Evolutionary conservation across 1,140 invertebrate species (phyloP).

Genomic region (Cataglyphis hispanica): DNA sequence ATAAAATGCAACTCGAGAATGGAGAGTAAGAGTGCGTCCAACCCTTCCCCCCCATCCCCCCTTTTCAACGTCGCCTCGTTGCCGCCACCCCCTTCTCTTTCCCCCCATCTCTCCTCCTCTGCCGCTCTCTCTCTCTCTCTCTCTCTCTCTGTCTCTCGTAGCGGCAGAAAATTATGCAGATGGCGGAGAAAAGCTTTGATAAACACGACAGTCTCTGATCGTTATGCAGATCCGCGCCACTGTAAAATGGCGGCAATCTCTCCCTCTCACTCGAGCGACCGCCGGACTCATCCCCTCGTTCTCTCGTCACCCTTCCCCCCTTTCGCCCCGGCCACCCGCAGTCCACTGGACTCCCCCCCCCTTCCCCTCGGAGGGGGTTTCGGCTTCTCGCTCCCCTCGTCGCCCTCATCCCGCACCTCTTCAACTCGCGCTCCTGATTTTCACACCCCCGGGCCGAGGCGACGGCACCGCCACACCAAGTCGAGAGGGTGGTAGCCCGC

Average conservation of each 20-base stretch:
- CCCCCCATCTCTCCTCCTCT: conserved; percentile 5
- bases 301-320: conserved; percentile 53
- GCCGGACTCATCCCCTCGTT: conserved; percentile 40
- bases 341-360: conserved; percentile 67
- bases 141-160: conserved; percentile 48
- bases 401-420: conserved; percentile 49
- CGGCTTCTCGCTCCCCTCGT: conserved; percentile 75
- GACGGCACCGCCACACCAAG: conserved; percentile 76
- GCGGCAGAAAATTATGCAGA: conserved; percentile 86
- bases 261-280: conserved; percentile 78
- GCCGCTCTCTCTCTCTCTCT: conserved; percentile 43
- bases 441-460: conserved; percentile 82
- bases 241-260: conserved; percentile 87
- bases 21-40: conserved; percentile 73
- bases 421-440: conserved; percentile 82
- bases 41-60: conserved; percentile 18
- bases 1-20: conserved; percentile 80
- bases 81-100: conserved; percentile 1
- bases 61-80: conserved; percentile 54
- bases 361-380: conserved; percentile 63
- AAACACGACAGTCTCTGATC: conserved; percentile 87
- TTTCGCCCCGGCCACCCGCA: neutral
- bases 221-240: conserved; percentile 86
- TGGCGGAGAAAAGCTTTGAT: conserved; percentile 87
- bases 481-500: conserved; percentile 75